Evolutionary conservation across 2,888 invertebrate genomes (phyloP).

Genomic region (Drosophila mayaguana): DNA sequence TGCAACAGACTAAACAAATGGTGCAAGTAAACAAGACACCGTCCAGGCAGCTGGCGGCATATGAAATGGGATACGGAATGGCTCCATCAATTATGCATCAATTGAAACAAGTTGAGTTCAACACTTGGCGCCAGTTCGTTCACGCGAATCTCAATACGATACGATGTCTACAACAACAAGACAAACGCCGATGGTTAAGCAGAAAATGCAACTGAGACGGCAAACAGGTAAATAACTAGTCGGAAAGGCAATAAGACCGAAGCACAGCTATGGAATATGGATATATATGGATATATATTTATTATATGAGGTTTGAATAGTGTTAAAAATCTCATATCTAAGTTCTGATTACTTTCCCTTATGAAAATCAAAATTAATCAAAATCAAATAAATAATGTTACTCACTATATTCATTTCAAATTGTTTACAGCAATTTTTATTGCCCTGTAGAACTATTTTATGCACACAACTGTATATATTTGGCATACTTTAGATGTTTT

Average conservation of each 20-base stretch:
- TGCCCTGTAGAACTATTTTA: too few relatives aligned
- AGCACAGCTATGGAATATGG: background rate
- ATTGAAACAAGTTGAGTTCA: background rate
- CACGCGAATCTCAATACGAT: background rate
- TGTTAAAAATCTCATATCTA: too few relatives aligned
- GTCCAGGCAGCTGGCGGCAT: background rate
- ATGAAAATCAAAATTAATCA: too few relatives aligned
- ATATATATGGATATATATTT: too few relatives aligned
- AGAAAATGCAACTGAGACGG: background rate
- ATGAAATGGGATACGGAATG: slow-evolving; percentile 7
- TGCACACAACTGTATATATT: background rate
- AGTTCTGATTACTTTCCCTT: too few relatives aligned
- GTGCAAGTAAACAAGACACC: slow-evolving; percentile 15
- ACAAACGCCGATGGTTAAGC: background rate
- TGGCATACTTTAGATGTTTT: background rate
- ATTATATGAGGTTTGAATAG: too few relatives aligned
- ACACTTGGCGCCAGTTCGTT: slow-evolving; percentile 1
- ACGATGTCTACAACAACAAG: background rate
- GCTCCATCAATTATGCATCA: background rate
- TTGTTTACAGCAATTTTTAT: too few relatives aligned
- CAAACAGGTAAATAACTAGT: background rate
- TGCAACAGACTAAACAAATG: slow-evolving; percentile 29
- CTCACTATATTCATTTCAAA: too few relatives aligned
- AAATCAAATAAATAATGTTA: too few relatives aligned
- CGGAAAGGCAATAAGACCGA: background rate